Conservation (phyloP, 2,797 vertebrate genomes). For the Phyllotis vaccarum region DNA sequence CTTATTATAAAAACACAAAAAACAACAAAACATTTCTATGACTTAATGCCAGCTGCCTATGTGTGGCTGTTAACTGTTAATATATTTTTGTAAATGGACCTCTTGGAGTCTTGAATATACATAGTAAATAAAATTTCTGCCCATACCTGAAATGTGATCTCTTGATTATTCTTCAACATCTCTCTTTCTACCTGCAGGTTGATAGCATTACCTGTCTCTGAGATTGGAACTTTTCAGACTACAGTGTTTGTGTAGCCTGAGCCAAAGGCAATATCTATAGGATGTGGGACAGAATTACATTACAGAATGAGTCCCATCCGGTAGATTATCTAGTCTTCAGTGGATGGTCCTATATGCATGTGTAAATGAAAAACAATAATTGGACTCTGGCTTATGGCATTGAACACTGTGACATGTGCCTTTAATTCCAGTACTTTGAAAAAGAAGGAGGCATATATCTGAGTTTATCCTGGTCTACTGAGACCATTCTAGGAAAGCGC, state of each 20-base stretch:
- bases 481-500: too few relatives aligned
- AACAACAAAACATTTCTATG: background rate
- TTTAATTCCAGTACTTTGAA: too few relatives aligned
- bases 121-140: background rate
- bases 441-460: too few relatives aligned
- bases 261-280: constrained; percentile 50
- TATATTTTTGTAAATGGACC: background rate
- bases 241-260: background rate
- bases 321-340: too few relatives aligned
- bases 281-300: constrained; percentile 7
- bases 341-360: too few relatives aligned
- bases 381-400: too few relatives aligned
- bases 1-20: background rate
- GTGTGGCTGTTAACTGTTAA: background rate
- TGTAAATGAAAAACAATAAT: too few relatives aligned
- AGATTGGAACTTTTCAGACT: background rate
- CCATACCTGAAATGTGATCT: background rate
- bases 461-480: too few relatives aligned
- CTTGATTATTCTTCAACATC: background rate
- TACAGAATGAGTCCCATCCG: background rate
- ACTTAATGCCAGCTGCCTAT: background rate
- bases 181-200: constrained; percentile 61
- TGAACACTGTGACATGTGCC: too few relatives aligned
- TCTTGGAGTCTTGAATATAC: background rate
- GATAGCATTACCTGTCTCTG: background rate